Conservation (phyloP, 2,888 invertebrate species). For the Aplocera efformata region DNA sequence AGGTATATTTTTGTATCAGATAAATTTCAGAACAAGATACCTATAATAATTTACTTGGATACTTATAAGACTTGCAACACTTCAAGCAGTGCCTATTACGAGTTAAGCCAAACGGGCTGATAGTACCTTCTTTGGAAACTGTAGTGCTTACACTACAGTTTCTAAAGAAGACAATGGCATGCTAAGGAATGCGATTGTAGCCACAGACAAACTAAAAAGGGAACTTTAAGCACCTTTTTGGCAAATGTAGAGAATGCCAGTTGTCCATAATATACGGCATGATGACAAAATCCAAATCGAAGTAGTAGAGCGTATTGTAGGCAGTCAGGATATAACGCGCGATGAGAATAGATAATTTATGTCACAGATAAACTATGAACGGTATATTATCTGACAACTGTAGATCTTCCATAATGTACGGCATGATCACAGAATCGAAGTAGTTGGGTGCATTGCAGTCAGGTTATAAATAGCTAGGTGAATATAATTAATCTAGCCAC, state of each 20-base stretch:
- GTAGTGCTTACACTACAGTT: too few species aligned
- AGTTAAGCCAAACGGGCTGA: too few species aligned
- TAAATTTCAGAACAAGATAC: too few species aligned
- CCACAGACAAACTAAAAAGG: background rate
- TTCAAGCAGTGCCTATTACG: too few species aligned
- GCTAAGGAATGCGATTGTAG: too few species aligned
- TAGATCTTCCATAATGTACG: slow-evolving; percentile 89
- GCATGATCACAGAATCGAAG: slow-evolving; percentile 92
- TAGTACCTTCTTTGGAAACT: too few species aligned
- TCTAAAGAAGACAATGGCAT: too few species aligned
- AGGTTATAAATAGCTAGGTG: slow-evolving; percentile 95
- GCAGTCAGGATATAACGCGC: too few species aligned
- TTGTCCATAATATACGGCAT: slow-evolving; percentile 92
- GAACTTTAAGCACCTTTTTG: slow-evolving; percentile 84
- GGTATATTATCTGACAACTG: slow-evolving; percentile 89
- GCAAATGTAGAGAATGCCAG: slow-evolving; percentile 90
- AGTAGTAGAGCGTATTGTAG: slow-evolving; percentile 92
- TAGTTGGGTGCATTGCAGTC: slow-evolving; percentile 92
- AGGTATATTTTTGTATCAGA: too few species aligned
- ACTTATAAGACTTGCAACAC: too few species aligned
- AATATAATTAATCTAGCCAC: too few species aligned
- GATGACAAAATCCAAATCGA: slow-evolving; percentile 91
- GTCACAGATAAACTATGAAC: background rate
- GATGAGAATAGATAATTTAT: background rate
- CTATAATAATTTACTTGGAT: too few species aligned